These are phyloP conservation scores for Folsomia manolachei DNA, from an alignment of 2,888 invertebrate genomes.

Conservation along the genomic window DNA sequence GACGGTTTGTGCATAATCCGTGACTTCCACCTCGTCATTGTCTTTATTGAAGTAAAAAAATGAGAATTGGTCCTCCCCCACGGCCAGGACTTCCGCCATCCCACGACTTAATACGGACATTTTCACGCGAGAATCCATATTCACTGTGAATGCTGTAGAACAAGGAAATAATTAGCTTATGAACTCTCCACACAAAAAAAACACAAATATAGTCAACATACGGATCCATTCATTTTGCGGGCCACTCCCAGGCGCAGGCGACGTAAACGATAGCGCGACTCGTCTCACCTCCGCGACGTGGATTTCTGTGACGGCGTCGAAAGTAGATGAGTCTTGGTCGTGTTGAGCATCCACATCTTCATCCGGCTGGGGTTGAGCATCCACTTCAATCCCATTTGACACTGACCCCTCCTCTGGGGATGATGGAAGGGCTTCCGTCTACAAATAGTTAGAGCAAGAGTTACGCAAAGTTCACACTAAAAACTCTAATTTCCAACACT, in stretches of 20 bases:
- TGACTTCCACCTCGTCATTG: slow-evolving; percentile 21
- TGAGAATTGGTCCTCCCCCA: slow-evolving; percentile 35
- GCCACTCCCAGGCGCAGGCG: background rate
- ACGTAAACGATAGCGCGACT: background rate
- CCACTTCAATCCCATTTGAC: background rate
- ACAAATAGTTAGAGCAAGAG: background rate
- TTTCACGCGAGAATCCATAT: slow-evolving; percentile 31
- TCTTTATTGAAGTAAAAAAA: slow-evolving; percentile 35
- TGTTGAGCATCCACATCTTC: background rate
- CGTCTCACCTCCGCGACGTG: background rate
- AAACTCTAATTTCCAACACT: background rate
- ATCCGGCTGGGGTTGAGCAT: background rate
- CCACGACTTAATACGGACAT: slow-evolving; percentile 30
- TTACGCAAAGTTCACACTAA: background rate
- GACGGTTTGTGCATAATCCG: background rate
- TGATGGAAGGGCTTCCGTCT: background rate
- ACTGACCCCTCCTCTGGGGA: background rate
- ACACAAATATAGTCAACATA: no score
- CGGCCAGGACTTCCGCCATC: slow-evolving; percentile 16
- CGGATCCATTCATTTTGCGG: no score
- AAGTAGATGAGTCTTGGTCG: background rate
- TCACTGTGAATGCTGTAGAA: no score
- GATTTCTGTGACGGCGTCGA: background rate
- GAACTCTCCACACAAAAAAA: no score
- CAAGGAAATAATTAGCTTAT: no score